Base-by-base conservation (phyloP, 2,797 vertebrate genomes). In the Smutsia gigantea region DNA sequence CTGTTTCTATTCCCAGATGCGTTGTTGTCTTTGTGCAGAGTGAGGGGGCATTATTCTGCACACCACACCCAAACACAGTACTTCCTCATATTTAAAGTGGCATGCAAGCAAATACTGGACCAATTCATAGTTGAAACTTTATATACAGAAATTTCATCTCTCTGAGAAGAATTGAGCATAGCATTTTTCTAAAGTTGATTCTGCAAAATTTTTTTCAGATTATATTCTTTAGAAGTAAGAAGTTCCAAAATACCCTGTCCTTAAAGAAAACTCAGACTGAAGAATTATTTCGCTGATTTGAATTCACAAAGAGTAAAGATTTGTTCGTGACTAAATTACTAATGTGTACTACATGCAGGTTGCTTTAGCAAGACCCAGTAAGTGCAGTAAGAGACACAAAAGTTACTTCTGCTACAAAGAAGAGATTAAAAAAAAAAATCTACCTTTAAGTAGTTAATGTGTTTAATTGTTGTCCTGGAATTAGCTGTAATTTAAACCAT, bases 171-270 rank as follows among this genome's bases (percentile, higher is more conserved):
- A 39, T 2, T 69, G 2, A 63, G 12, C 37, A 14, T 39, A 53
- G 34, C 21, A 61, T 69, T 81, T 92, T 83, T 93, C 23, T 74
- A 85, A 85, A 94, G 2, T n/a, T 77, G 5, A 31, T 86, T 96
- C 27, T 21, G 3, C 2, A 75, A 64, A 69, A 27, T 74, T 66
- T 83, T 63, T 71, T 53, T 82, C 12, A 49, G 31, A 63, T 59
- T 71, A 68, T 71, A 15, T 85, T 81, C 17, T 55, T 87, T 66
- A 55, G 21, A 42, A 25, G 19, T 64, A 49, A 66, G 74, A 51
- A 18, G 3, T 74, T 63, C 17, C 18, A 59, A 37, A 75, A 55
- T 46, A 57, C 14, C 37, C 66, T 34, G 18, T 19, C 7, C 13
- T 0, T 87, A 81, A 71, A 61, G 21, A 74, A 61, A 53, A 77